Conservation (phyloP, 2,797 vertebrate genomes). For the Hipposideros larvatus region DNA sequence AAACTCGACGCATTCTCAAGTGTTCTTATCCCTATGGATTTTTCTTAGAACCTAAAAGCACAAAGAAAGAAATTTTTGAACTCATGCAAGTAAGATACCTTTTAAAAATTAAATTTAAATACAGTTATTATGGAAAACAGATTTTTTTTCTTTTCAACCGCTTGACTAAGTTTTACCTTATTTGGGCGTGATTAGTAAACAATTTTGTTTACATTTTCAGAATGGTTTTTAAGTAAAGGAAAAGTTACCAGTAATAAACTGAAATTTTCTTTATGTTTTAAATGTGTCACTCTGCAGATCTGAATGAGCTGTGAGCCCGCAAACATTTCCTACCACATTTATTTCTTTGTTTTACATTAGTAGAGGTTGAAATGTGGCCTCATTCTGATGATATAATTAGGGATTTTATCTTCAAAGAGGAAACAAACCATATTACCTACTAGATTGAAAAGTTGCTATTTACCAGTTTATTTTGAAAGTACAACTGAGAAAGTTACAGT, state of each 20-base stretch:
- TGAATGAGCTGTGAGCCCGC: neutral
- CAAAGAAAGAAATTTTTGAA: constrained; percentile 99
- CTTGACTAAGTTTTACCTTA: constrained; percentile 44
- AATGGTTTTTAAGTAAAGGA: constrained; percentile 48
- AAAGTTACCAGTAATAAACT: constrained; percentile 41
- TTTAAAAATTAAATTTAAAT: constrained; percentile 56
- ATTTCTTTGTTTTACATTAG: constrained; percentile 47
- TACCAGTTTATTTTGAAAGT: constrained; percentile 51
- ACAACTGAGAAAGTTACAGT: neutral
- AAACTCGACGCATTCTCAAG: constrained; percentile 99
- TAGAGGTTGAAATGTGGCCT: constrained; percentile 37
- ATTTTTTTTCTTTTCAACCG: constrained; percentile 49
- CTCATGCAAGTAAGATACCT: constrained; percentile 96
- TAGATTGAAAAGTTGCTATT: constrained; percentile 49
- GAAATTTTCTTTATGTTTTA: constrained; percentile 59
- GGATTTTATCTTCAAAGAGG: constrained; percentile 43
- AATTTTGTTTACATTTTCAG: constrained; percentile 67
- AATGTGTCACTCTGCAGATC: neutral
- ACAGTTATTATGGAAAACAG: constrained; percentile 37
- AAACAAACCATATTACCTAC: constrained; percentile 4
- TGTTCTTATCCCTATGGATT: constrained; percentile 99
- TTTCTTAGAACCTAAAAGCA: constrained; percentile 99
- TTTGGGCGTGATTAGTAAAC: constrained; percentile 32
- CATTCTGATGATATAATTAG: neutral
- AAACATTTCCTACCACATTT: constrained; percentile 41